phyloP scores from a whole-genome alignment of 37 sponge, comb jelly and placozoan genomes.

The Aplysina aerophoba region DNA sequence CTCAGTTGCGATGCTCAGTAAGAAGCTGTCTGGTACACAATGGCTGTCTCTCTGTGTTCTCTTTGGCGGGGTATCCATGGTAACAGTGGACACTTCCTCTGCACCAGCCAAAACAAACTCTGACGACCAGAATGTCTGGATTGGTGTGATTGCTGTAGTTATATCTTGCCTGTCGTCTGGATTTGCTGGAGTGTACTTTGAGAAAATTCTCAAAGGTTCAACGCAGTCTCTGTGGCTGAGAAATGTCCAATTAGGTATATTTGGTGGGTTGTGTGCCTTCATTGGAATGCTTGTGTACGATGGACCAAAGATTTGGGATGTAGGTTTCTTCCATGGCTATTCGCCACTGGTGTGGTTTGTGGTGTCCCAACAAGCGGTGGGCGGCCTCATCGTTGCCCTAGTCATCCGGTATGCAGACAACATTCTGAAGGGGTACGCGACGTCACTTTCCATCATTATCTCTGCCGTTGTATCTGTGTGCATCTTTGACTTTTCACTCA shows the following conservation, averaged over 20 bases:
- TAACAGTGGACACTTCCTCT: constrained; percentile 42
- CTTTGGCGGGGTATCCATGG: constrained; percentile 87
- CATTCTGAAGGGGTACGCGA: constrained; percentile 96
- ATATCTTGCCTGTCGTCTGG: constrained; percentile 86
- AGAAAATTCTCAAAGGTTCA: constrained; percentile 92
- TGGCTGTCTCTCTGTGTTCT: constrained; percentile 90
- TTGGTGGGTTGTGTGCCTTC: constrained; percentile 70
- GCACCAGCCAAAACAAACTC: background rate
- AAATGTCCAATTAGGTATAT: constrained; percentile 92
- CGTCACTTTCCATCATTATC: constrained; percentile 92
- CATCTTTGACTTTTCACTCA: constrained; percentile 75
- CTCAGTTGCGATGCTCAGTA: constrained; percentile 88
- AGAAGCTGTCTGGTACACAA: constrained; percentile 64
- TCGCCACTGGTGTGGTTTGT: constrained; percentile 71
- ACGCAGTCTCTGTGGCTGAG: constrained; percentile 89
- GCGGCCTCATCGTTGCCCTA: constrained; percentile 94
- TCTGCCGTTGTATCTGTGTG: constrained; percentile 85
- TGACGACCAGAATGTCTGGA: constrained; percentile 55
- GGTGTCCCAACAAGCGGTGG: constrained; percentile 87
- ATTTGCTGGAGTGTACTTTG: constrained; percentile 98
- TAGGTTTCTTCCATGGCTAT: constrained; percentile 94
- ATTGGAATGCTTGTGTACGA: constrained; percentile 86
- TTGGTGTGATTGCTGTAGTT: constrained; percentile 88
- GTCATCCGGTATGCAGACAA: constrained; percentile 98
- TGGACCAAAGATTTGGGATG: constrained; percentile 41